Base-by-base conservation (phyloP, 1,140 invertebrate species). In the Acromyrmex heyeri region DNA sequence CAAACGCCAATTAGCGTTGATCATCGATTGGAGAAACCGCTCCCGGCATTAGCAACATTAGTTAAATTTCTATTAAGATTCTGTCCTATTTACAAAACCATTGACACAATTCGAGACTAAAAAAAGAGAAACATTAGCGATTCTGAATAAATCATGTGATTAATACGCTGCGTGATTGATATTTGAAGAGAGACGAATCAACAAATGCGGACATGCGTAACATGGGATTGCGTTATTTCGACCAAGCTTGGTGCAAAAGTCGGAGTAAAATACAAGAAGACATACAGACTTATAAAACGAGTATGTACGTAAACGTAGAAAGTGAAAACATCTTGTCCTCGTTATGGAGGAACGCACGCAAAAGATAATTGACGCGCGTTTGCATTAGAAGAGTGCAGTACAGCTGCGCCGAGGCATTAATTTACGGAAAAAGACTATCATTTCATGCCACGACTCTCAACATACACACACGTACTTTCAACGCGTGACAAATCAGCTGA, bases 11-110 rank as follows among this genome's bases (percentile, higher is more conserved):
- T 90, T 90, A 90, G 82, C 61, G 59, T 38, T 90, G 81, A 82
- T 90, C 88, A 90, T 90, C 75, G 90, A 91, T 91, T 83, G 88
- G 88, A 76, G 89, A 90, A 87, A 90, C 81, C 48, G 81, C 88
- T 90, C 55, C 81, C 75, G 79, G 88, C 81, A 87, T 87, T 87
- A 77, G 75, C 89, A 57, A 75, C 78, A 64, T 85, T 79, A 87
- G 81, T 70, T 69, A 81, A 69, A 8, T 69, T 69, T 69, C 65
- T 50, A 69, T 69, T 69, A 69, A 69, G 65, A 48, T 50, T 21
- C 73, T 83, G 72, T 87, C 81, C 88, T 27, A 83, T 90, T 87
- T 90, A 34, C 34, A 27, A 83, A 69, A 81, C 59, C 59, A 83
- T 77, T 57, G n/a, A 14, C 34, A 18, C 50, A 55, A 27, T 72